These are phyloP conservation scores for Trachelus tabidus DNA, from an alignment of 2,888 invertebrate genomes.

Conservation along the genomic window DNA sequence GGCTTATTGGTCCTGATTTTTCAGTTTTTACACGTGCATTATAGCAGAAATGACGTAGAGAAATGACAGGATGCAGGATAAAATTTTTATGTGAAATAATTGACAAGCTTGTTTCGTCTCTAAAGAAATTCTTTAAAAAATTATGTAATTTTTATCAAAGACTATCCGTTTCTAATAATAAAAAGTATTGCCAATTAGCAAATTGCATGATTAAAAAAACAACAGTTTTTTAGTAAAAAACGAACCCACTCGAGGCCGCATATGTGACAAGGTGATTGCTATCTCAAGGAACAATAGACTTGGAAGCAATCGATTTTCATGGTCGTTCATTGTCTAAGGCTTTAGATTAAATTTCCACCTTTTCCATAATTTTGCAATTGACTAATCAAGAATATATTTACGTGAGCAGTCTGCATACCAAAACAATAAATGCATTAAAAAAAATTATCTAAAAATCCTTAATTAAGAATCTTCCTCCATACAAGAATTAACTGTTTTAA, in stretches of 20 bases:
- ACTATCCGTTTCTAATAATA: not conserved
- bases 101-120: too few species aligned
- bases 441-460: not conserved
- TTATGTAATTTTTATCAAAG: too few species aligned
- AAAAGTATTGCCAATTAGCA: not conserved
- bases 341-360: not conserved
- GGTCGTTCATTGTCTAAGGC: not conserved
- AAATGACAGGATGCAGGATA: too few species aligned
- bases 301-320: not conserved
- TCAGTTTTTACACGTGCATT: too few species aligned
- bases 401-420: not conserved
- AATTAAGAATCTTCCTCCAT: not conserved
- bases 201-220: not conserved
- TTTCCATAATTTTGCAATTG: not conserved
- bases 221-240: not conserved
- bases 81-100: too few species aligned
- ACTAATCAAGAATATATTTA: not conserved
- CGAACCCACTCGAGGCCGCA: not conserved
- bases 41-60: too few species aligned
- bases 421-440: not conserved
- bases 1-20: too few species aligned
- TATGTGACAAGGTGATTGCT: not conserved
- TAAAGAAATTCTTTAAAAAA: too few species aligned
- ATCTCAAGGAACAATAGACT: not conserved
- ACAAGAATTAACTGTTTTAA: not conserved